phyloP scores from a whole-genome alignment of 2,113 vertebrate species.

The Seriola rivoliana region DNA sequence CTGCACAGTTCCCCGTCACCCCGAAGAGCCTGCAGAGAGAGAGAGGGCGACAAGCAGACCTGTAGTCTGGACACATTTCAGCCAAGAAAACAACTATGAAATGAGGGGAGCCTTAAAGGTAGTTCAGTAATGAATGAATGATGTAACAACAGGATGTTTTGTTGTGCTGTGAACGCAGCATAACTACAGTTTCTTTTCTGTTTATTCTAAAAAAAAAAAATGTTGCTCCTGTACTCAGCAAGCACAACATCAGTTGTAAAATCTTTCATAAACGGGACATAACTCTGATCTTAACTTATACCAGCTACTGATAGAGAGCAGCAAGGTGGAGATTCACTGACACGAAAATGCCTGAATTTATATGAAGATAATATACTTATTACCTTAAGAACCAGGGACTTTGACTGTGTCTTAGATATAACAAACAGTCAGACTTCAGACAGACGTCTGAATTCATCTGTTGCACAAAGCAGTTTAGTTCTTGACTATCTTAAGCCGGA shows the following conservation, averaged over 20 bases:
- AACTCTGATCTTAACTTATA: not conserved
- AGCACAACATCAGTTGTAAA: conserved; percentile 25
- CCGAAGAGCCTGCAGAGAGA: conserved; percentile 92
- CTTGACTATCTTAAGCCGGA: too few relatives aligned
- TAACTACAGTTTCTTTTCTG: not conserved
- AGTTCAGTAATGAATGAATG: conserved; percentile 8
- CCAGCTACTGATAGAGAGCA: conserved; percentile 4
- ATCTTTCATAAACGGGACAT: not conserved
- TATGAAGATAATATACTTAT: conserved; percentile 16
- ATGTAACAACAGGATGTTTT: not conserved
- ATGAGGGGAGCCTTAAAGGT: conserved; percentile 1
- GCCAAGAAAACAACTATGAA: not conserved
- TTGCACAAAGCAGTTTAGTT: too few relatives aligned
- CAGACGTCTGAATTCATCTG: too few relatives aligned
- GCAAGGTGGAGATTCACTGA: conserved; percentile 8
- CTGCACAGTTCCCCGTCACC: conserved; percentile 98
- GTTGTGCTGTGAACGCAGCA: not conserved
- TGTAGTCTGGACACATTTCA: conserved; percentile 56
- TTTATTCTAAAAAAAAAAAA: too few relatives aligned
- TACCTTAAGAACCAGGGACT: not conserved
- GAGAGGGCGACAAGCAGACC: conserved; percentile 58
- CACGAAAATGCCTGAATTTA: conserved; percentile 31
- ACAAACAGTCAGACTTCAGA: too few relatives aligned
- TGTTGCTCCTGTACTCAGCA: not conserved
- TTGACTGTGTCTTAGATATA: too few relatives aligned